Evolutionary conservation across 2,113 vertebrate species (phyloP), one percentile per base, ranked within the genome.

Genomic region (Camarhynchus parvulus): DNA sequence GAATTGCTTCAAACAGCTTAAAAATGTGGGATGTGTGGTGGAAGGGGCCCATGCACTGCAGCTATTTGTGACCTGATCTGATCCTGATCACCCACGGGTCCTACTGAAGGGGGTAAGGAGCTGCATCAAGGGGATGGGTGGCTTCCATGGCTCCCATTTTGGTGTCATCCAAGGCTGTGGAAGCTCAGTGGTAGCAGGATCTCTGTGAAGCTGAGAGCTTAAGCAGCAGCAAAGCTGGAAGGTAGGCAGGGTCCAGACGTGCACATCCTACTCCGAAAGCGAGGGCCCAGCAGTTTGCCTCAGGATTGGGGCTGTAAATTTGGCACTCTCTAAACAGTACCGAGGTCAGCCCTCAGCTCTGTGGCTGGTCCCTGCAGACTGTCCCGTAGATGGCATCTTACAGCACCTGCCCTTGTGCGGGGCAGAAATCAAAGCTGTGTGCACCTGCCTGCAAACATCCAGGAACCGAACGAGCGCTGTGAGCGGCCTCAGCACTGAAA

Each of bases 401-500:
- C 13, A 70, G 52, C 31, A 24, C 11, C 63, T 47, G 55, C 33
- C 4, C 53, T 61, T 72, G 28, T 49, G 66, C 0, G 0, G 59
- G 22, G n/a, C n/a, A 69, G 52, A n/a, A 87, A 47, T 59, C 17
- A 68, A 63, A 81, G 56, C 19, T 13, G 9, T 37, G 31, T 27
- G 30, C 42, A 16, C 37, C 15, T 25, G 37, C 49, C 55, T 61
- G 44, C 39, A 75, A 41, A 68, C 14, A 6, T 68, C 13, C 42
- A 4, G 4, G 3, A 5, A 53, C 18, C 31, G 63, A 18, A 17
- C 50, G 35, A 88, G 39, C 20, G 8, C 15, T 0, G 5, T 4
- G 21, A 89, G 53, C 0, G 0, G 42, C 58, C 44, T 87, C 0
- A 0, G 35, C 62, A 8, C 37, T 1, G 1, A 58, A 58, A 50